Percentiles rank a stretch among this genome's conserved stretches.
These are phyloP conservation scores for Syrphus vitripennis DNA, from an alignment of 2,888 invertebrate species.

Conservation along the genomic window DNA sequence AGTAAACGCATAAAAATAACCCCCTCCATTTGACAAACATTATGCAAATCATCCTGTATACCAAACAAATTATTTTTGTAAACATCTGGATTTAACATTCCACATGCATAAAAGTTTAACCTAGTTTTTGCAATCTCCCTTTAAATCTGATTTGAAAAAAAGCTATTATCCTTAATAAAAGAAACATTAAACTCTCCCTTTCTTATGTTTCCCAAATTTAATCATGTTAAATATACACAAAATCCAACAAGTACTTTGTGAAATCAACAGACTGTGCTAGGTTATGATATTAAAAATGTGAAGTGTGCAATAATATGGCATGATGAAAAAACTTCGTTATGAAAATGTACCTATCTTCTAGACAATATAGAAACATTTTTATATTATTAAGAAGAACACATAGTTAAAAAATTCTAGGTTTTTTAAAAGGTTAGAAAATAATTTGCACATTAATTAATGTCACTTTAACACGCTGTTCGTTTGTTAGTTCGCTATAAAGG, in stretches of 20 bases:
- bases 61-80: too few relatives aligned
- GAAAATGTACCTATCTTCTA: background rate
- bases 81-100: too few relatives aligned
- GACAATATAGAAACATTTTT: background rate
- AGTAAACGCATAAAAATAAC: too few relatives aligned
- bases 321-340: background rate
- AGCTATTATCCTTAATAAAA: background rate
- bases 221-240: conserved; percentile 43
- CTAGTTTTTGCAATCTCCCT: background rate
- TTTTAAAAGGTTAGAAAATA: conserved; percentile 17
- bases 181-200: conserved; percentile 25
- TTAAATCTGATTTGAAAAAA: background rate
- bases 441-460: conserved; percentile 50
- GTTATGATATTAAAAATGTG: background rate
- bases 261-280: background rate
- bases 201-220: conserved; percentile 13
- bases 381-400: background rate
- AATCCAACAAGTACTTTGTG: background rate
- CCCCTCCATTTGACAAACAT: too few relatives aligned
- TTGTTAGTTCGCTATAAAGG: background rate
- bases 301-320: background rate
- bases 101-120: background rate
- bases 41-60: too few relatives aligned
- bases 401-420: background rate
- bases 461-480: conserved; percentile 32